Conservation (phyloP, 2,113 vertebrate genomes). For the Cavia porcellus region DNA sequence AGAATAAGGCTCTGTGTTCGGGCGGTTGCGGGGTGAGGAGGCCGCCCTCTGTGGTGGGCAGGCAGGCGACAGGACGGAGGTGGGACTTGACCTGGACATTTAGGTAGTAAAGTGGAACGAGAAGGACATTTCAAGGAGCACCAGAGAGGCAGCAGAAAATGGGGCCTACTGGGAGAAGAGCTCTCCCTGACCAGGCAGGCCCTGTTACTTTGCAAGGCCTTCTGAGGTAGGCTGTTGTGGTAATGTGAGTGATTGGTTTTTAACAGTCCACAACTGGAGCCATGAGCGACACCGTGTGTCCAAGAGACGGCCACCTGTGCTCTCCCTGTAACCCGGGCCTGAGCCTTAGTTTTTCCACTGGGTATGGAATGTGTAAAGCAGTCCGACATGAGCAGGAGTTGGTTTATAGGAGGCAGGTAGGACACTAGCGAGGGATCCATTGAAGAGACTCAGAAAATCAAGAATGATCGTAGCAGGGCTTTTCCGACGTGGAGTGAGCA, state of each 20-base stretch:
- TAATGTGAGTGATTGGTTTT: background rate
- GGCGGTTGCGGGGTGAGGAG: background rate
- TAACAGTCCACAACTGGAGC: background rate
- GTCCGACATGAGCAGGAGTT: background rate
- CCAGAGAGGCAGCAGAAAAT: background rate
- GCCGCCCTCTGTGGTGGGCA: background rate
- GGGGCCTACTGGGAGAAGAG: background rate
- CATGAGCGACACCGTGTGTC: background rate
- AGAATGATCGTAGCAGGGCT: background rate
- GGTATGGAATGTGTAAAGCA: background rate
- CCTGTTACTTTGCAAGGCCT: background rate
- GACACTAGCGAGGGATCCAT: background rate
- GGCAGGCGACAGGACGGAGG: background rate
- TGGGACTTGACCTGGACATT: background rate
- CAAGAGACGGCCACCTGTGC: background rate
- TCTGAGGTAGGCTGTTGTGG: background rate
- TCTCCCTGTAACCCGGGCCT: background rate
- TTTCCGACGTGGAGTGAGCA: background rate
- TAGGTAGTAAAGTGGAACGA: background rate
- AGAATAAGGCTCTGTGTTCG: background rate
- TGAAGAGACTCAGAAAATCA: constrained; percentile 5
- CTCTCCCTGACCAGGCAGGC: background rate
- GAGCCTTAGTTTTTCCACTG: background rate
- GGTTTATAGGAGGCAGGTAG: background rate
- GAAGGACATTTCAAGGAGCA: background rate